phyloP scores from a whole-genome alignment of 1,140 invertebrate species.

The Drosophila grimshawi region DNA sequence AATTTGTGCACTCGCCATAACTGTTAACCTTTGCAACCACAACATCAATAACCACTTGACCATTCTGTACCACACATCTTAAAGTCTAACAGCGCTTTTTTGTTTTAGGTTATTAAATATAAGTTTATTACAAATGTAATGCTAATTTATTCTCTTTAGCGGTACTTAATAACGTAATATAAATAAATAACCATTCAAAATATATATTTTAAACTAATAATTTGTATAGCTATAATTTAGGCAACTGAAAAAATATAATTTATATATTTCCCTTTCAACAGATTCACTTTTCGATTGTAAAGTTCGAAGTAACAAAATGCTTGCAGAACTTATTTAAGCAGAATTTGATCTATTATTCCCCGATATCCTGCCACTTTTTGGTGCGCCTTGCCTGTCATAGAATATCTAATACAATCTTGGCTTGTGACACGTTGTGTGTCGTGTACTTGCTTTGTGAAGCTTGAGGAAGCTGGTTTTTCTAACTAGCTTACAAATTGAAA shows the following conservation, averaged over 20 bases:
- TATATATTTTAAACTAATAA: too few species aligned
- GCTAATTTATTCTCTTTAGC: too few species aligned
- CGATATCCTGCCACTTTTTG: not conserved
- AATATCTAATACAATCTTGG: not conserved
- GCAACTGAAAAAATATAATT: too few species aligned
- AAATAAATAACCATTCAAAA: too few species aligned
- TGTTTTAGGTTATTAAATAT: too few species aligned
- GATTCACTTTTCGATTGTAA: too few species aligned
- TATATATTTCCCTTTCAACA: too few species aligned
- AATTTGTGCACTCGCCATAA: constrained; percentile 52
- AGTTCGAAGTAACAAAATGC: too few species aligned
- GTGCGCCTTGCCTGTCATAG: not conserved
- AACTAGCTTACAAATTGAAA: constrained; percentile 73
- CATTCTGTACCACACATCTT: constrained; percentile 3
- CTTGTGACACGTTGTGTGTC: not conserved
- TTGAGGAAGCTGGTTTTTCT: constrained; percentile 32
- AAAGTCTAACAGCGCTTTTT: not conserved
- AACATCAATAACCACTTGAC: constrained; percentile 9
- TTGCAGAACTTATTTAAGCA: too few species aligned
- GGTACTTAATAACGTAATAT: too few species aligned
- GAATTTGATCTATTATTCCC: not conserved
- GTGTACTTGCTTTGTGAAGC: not conserved
- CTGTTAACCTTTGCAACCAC: constrained; percentile 13
- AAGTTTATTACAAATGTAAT: too few species aligned
- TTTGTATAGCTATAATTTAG: too few species aligned